These are phyloP conservation scores for Yponomeuta plumbellus DNA, from an alignment of 2,888 invertebrate genomes.

Conservation along the genomic window DNA sequence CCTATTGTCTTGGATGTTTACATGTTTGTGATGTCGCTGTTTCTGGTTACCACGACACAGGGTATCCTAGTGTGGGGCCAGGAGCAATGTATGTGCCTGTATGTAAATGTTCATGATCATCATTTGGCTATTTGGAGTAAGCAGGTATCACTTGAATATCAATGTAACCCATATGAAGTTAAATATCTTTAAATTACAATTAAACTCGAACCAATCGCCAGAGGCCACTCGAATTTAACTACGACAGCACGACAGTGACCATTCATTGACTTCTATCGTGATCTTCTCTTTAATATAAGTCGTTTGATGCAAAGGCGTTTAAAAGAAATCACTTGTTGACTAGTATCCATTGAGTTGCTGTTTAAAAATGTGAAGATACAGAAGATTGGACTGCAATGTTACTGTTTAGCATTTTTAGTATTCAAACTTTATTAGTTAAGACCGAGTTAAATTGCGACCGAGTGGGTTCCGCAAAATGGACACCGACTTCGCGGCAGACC, in stretches of 20 bases:
- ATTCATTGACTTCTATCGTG: not conserved
- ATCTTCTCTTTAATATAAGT: not conserved
- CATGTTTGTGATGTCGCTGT: no score
- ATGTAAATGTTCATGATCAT: not conserved
- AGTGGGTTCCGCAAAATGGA: no score
- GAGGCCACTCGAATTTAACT: slow-evolving; percentile 28
- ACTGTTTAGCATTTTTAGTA: no score
- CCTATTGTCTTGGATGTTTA: no score
- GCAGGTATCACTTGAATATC: not conserved
- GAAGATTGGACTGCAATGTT: not conserved
- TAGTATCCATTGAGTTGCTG: not conserved
- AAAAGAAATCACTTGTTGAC: not conserved
- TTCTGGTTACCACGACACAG: no score
- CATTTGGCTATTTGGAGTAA: not conserved
- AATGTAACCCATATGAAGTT: not conserved
- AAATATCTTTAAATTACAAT: not conserved
- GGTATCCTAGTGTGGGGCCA: no score
- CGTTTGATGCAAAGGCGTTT: not conserved
- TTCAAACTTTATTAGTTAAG: no score
- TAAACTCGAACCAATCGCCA: slow-evolving; percentile 21
- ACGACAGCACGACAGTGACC: slow-evolving; percentile 35
- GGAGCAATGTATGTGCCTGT: no score
- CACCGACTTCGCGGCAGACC: no score
- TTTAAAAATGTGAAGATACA: not conserved
- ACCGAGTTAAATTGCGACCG: no score